Percentiles rank a stretch among this genome's conserved stretches.
Conservation (phyloP, 2,113 vertebrate species). For the Hucho hucho region DNA sequence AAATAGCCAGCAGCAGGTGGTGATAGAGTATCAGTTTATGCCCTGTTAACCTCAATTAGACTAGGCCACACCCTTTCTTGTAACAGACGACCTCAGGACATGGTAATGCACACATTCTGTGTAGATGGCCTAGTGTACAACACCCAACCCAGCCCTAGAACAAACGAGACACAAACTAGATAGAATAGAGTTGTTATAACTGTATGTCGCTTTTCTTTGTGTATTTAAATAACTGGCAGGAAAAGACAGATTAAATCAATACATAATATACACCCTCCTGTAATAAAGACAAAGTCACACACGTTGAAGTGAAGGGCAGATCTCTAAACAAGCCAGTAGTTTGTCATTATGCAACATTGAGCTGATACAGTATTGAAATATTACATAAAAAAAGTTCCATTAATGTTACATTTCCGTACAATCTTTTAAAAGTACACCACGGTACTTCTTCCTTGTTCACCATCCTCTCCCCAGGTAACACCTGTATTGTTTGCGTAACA, state of each 20-base stretch:
- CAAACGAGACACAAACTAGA: not conserved
- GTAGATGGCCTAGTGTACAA: no score
- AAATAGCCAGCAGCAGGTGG: conserved; percentile 2
- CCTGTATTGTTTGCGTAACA: conserved; percentile 10
- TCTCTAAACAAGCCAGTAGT: not conserved
- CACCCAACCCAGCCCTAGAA: no score
- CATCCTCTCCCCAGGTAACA: conserved; percentile 8
- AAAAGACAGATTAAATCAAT: no score
- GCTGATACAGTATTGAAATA: not conserved
- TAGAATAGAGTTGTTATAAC: no score
- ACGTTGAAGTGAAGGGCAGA: no score
- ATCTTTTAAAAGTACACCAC: not conserved
- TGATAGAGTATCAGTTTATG: not conserved
- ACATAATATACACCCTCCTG: no score
- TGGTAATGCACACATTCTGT: not conserved
- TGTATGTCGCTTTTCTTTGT: no score
- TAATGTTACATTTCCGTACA: not conserved
- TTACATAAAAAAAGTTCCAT: not conserved
- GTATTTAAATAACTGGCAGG: no score
- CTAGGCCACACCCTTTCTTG: no score
- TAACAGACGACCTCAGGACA: not conserved
- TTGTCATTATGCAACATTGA: not conserved
- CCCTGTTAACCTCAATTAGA: not conserved
- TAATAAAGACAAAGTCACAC: no score
- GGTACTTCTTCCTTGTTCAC: not conserved